phyloP scores from a whole-genome alignment of 2,113 vertebrate genomes.

The Tragelaphus buxtoni region DNA sequence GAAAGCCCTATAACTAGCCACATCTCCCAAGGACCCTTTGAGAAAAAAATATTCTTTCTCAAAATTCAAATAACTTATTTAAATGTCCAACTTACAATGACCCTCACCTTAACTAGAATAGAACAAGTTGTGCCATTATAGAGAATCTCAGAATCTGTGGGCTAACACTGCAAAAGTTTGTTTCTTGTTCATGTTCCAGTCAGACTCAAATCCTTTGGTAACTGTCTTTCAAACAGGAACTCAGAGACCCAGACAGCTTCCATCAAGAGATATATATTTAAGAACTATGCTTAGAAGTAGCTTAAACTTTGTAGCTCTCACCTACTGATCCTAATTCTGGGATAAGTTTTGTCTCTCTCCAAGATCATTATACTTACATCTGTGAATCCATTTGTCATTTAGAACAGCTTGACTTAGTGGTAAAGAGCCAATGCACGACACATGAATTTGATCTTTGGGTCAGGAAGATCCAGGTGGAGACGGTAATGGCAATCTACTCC shows the following conservation, averaged over 20 bases:
- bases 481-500: not conserved
- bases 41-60: slow-evolving; percentile 1
- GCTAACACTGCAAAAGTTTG: not conserved
- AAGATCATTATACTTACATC: not conserved
- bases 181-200: not conserved
- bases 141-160: not conserved
- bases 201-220: not conserved
- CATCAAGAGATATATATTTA: not conserved
- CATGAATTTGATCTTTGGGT: not conserved
- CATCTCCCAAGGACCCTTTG: not conserved
- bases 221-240: not conserved
- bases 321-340: not conserved
- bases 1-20: not conserved
- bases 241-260: not conserved
- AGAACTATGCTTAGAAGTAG: not conserved
- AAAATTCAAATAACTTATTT: not conserved
- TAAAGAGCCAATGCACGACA: not conserved
- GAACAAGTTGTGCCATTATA: not conserved
- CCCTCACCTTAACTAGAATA: not conserved
- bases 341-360: not conserved
- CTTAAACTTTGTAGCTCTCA: not conserved
- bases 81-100: not conserved
- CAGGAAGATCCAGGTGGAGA: not conserved
- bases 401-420: not conserved
- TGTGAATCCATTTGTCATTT: not conserved